A percentile compares a stretch with the other conserved stretches of the same genome.
Evolutionary conservation across 2,888 invertebrate genomes (phyloP).

Genomic region (Drosophila kanekoi): DNA sequence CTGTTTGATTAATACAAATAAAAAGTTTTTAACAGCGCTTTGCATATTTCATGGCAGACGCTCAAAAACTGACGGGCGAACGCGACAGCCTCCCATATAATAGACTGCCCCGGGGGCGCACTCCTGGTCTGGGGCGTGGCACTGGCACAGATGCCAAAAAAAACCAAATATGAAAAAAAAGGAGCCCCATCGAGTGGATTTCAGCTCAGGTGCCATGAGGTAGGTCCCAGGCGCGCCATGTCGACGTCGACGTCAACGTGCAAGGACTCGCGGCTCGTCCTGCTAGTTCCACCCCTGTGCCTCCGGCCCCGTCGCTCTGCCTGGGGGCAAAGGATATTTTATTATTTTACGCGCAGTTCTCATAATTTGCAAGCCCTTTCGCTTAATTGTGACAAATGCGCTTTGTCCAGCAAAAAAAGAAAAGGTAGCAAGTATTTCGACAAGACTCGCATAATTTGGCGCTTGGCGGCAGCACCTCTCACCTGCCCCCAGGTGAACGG

Average conservation of each 20-base stretch:
- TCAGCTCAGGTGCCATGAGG: slow-evolving; percentile 52
- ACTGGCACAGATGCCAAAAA: slow-evolving; percentile 39
- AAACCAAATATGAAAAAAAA: background rate
- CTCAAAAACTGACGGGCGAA: slow-evolving; percentile 65
- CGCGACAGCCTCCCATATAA: slow-evolving; percentile 38
- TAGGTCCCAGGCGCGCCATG: slow-evolving; percentile 70
- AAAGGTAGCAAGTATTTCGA: slow-evolving; percentile 26
- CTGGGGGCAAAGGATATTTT: slow-evolving; percentile 19
- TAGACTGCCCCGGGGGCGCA: slow-evolving; percentile 42
- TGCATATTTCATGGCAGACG: slow-evolving; percentile 79
- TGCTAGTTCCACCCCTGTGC: background rate
- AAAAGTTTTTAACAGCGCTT: slow-evolving; percentile 80
- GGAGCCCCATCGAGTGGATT: slow-evolving; percentile 10
- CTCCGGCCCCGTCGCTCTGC: background rate
- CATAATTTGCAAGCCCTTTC: slow-evolving; percentile 58
- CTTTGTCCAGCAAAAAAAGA: slow-evolving; percentile 49
- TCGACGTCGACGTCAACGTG: slow-evolving; percentile 75
- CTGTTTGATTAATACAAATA: slow-evolving; percentile 82
- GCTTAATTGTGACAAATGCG: slow-evolving; percentile 82
- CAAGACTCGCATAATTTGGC: slow-evolving; percentile 67
- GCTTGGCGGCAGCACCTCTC: slow-evolving; percentile 24
- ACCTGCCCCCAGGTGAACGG: slow-evolving; percentile 7
- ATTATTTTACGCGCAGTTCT: slow-evolving; percentile 30
- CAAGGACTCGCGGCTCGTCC: slow-evolving; percentile 22
- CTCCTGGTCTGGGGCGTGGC: slow-evolving; percentile 13